Conservation (phyloP, 2,888 invertebrate species). For the Mylabris sibirica region DNA sequence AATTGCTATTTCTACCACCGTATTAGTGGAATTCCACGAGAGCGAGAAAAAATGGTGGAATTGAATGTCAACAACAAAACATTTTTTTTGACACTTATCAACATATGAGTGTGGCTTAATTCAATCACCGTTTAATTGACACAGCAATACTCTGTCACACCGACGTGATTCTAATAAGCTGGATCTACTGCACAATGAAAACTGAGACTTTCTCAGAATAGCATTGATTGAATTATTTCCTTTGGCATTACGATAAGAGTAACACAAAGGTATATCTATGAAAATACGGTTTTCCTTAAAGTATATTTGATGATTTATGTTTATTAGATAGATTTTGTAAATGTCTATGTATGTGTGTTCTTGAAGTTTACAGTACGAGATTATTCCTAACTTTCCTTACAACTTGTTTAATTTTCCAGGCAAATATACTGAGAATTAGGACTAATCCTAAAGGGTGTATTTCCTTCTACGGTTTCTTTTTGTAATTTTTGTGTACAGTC, state of each 20-base stretch:
- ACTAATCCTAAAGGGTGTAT: not conserved
- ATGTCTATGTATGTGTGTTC: not conserved
- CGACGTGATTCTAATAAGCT: too few species aligned
- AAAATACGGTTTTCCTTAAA: not conserved
- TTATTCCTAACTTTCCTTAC: not conserved
- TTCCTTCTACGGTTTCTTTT: not conserved
- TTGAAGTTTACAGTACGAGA: not conserved
- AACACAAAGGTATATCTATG: not conserved
- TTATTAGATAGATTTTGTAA: not conserved
- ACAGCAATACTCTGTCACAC: too few species aligned
- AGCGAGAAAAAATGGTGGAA: too few species aligned
- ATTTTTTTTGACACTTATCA: too few species aligned
- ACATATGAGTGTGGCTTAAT: too few species aligned
- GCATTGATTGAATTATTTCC: not conserved
- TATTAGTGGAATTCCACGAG: too few species aligned
- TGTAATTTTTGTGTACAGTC: not conserved
- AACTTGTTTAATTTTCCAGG: not conserved
- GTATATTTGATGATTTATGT: conserved; percentile 1
- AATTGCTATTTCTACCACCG: too few species aligned
- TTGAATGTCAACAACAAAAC: too few species aligned
- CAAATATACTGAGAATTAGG: not conserved
- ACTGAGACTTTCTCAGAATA: not conserved
- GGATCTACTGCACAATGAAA: too few species aligned
- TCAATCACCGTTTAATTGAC: too few species aligned
- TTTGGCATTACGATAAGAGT: not conserved